Evolutionary conservation across 2,797 vertebrate species (phyloP).

Genomic region (Nyctalus aviator): DNA sequence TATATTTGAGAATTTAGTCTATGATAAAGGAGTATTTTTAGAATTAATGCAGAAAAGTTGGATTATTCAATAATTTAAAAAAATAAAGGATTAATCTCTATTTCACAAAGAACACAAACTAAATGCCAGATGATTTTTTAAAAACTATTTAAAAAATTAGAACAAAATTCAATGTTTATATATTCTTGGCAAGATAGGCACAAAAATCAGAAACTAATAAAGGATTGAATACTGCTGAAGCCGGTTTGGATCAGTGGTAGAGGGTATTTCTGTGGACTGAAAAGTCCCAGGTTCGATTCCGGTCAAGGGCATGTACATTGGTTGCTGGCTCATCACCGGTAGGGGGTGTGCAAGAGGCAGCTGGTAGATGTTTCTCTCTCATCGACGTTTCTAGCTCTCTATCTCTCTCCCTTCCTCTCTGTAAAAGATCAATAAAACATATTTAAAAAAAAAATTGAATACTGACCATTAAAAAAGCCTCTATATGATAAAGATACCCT

Average conservation of each 20-base stretch:
- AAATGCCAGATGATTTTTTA: not conserved
- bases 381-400: no score
- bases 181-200: slow-evolving; percentile 10
- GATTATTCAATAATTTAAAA: not conserved
- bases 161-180: slow-evolving; percentile 29
- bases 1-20: not conserved
- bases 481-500: not conserved
- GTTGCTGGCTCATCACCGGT: no score
- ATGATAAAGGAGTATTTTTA: slow-evolving; percentile 3
- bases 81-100: not conserved
- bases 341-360: no score
- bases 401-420: no score
- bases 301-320: no score
- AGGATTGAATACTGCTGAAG: not conserved
- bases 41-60: not conserved
- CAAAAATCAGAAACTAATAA: not conserved
- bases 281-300: no score
- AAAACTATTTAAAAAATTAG: not conserved
- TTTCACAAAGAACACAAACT: not conserved
- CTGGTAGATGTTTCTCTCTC: no score
- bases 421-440: no score
- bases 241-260: no score
- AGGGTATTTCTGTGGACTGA: no score
- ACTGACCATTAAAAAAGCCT: not conserved
- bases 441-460: no score